Base-by-base conservation (phyloP, 2,888 invertebrate species). In the Polyommatus iphigenia region DNA sequence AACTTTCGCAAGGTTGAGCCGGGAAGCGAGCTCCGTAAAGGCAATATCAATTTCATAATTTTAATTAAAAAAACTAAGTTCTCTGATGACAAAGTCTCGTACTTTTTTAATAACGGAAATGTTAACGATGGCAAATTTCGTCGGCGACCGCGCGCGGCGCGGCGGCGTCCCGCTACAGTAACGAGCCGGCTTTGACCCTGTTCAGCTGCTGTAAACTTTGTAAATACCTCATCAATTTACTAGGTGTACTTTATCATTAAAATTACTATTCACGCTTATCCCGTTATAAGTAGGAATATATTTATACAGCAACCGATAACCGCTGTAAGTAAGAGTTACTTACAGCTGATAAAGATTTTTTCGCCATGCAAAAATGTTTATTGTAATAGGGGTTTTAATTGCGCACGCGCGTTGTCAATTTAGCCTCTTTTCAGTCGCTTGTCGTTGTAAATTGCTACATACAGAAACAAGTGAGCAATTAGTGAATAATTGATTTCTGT, bases 21-120 rank as follows among this genome's bases (percentile, higher is more conserved):
- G 89, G 88, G 89, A 88, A 89, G 88, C 91, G 90, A 88, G 87
- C 88, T 86, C 87, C 87, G 90, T 90, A 90, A 93, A 93, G 90
- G 93, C 92, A 92, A 93, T 94, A 94, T 94, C 94, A 94, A 94
- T 93, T 93, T 94, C 92, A 94, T 94, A 93, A 94, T 94, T 94
- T 94, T 94, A 94, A 94, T 94, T 94, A 91, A 94, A 94, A 94
- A 93, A 94, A 93, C 92, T 92, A 90, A 92, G 90, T 92, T 90
- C 89, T 87, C 89, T 91, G 92, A 92, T 93, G 94, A 93, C 92
- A 93, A 92, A 92, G 92, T 90, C 90, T 86, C 90, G 88, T 91
- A 94, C 92, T 94, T 94, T 94, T 94, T 94, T 94, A 94, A 94
- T 94, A 94, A 93, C 90, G 91, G 90, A 90, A 92, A 92, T 91